Percentiles rank a stretch among this genome's conserved stretches.
These are phyloP conservation scores for Yoshiicerus persimilis DNA, from an alignment of 1,140 invertebrate species.

Conservation along the genomic window DNA sequence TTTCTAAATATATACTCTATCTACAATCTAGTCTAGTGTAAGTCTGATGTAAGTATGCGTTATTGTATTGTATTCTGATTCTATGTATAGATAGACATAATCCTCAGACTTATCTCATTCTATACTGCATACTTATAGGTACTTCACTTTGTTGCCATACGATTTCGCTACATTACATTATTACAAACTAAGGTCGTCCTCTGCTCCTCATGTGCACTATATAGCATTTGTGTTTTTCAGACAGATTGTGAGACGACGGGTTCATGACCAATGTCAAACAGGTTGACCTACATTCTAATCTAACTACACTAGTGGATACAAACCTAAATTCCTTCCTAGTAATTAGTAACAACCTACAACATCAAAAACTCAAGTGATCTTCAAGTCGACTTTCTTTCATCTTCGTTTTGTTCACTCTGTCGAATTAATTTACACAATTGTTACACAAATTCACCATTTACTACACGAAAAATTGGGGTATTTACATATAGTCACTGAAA, in stretches of 20 bases:
- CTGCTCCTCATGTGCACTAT: not conserved
- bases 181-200: not conserved
- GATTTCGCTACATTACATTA: not conserved
- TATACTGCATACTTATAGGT: not conserved
- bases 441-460: too few relatives aligned
- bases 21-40: not conserved
- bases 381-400: too few relatives aligned
- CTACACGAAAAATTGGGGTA: too few relatives aligned
- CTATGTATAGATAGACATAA: not conserved
- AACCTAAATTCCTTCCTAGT: too few relatives aligned
- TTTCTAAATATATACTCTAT: not conserved
- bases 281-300: not conserved
- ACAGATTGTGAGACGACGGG: not conserved
- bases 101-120: not conserved
- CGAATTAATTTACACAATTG: not conserved
- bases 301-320: not conserved
- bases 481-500: too few relatives aligned
- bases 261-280: slow-evolving; percentile 16
- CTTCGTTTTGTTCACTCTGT: too few relatives aligned
- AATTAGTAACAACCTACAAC: not conserved
- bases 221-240: not conserved
- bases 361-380: not conserved
- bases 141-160: not conserved
- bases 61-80: not conserved
- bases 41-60: not conserved